phyloP scores from a whole-genome alignment of 2,797 vertebrate genomes.

The Vespertilio murinus region DNA sequence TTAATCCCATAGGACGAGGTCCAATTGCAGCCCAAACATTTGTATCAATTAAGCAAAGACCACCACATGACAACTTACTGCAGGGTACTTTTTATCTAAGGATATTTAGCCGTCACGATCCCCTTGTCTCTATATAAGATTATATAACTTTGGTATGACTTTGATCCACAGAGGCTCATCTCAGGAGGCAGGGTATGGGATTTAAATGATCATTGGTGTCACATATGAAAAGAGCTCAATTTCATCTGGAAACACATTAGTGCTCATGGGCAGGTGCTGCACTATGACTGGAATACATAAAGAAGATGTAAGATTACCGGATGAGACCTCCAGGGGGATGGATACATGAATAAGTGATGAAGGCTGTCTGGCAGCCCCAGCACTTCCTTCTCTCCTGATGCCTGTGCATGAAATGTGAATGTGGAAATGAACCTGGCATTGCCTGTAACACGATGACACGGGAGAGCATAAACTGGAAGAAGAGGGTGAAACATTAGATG shows the following conservation, averaged over 20 bases:
- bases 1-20: not conserved
- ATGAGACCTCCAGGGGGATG: not conserved
- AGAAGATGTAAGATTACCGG: not conserved
- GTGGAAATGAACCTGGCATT: not conserved
- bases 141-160: not conserved
- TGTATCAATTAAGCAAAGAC: not conserved
- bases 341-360: not conserved
- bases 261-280: not conserved
- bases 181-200: not conserved
- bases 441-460: not conserved
- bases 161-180: not conserved
- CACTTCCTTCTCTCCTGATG: not conserved
- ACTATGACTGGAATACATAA: not conserved
- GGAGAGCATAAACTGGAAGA: not conserved
- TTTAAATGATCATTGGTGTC: not conserved
- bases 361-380: not conserved
- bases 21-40: not conserved
- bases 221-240: not conserved
- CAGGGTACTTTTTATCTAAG: not conserved
- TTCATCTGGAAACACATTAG: not conserved
- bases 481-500: not conserved
- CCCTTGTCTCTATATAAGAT: not conserved
- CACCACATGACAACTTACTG: not conserved
- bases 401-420: not conserved
- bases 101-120: not conserved